These are phyloP conservation scores for Chiloscyllium plagiosum DNA, from an alignment of 2,113 vertebrate species.

Conservation along the genomic window DNA sequence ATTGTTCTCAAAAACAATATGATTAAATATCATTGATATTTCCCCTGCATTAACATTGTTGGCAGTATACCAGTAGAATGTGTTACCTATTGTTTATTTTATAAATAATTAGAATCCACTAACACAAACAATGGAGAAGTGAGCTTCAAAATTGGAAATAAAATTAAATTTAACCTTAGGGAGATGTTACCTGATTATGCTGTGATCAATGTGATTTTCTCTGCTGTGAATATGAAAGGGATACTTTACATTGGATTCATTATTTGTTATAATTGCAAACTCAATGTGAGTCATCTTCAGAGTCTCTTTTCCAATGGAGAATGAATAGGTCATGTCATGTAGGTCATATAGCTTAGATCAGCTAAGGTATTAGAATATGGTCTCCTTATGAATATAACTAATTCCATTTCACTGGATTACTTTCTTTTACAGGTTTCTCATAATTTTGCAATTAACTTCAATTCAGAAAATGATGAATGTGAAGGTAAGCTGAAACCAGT, in stretches of 20 bases:
- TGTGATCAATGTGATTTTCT: background rate
- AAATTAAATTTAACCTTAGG: background rate
- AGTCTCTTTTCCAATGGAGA: background rate
- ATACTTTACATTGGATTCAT: background rate
- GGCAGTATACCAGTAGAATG: too few relatives aligned
- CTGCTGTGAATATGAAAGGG: background rate
- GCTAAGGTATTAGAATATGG: background rate
- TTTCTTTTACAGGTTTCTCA: slow-evolving; percentile 74
- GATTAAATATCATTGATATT: background rate
- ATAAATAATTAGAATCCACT: background rate
- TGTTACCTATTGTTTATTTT: background rate
- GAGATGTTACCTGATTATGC: background rate
- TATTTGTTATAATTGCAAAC: background rate
- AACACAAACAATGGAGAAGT: background rate
- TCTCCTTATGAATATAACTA: background rate
- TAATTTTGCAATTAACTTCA: slow-evolving; percentile 94
- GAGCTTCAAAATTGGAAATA: background rate
- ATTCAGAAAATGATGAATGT: slow-evolving; percentile 83
- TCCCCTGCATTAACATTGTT: background rate
- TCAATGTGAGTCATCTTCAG: background rate
- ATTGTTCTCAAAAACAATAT: background rate
- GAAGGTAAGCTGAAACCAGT: slow-evolving; percentile 68
- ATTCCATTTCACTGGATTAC: background rate
- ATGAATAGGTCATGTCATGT: background rate
- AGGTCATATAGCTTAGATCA: background rate